Percentiles rank a stretch among this genome's conserved stretches.
Evolutionary conservation across 2,797 vertebrate species (phyloP).

Genomic region (Momotus momota): DNA sequence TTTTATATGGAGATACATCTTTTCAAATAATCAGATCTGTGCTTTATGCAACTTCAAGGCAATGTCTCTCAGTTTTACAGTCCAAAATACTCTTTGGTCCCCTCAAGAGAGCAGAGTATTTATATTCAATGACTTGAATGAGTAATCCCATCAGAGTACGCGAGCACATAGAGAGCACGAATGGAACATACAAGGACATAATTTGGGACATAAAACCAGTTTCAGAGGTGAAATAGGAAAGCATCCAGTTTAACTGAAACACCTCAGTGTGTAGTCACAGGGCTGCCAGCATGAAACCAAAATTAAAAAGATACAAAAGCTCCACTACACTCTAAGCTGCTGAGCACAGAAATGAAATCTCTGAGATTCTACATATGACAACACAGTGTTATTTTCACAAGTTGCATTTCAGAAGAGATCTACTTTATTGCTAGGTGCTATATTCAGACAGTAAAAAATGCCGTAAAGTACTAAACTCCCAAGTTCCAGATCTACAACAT

Average conservation of each 20-base stretch:
- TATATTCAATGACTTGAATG: neutral
- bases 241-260: neutral
- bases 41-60: neutral
- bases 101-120: neutral
- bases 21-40: neutral
- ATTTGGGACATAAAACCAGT: neutral
- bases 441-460: neutral
- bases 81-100: neutral
- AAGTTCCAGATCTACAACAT: neutral
- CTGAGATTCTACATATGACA: neutral
- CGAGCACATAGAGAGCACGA: fast-evolving
- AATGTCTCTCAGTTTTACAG: neutral
- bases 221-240: neutral
- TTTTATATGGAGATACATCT: neutral
- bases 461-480: neutral
- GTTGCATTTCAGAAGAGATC: neutral
- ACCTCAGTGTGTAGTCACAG: neutral
- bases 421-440: neutral
- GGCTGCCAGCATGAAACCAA: neutral
- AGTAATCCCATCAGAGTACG: neutral
- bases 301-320: neutral
- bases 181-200: neutral
- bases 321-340: neutral
- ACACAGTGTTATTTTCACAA: neutral
- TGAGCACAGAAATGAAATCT: neutral